phyloP scores from a whole-genome alignment of 2,888 invertebrate genomes.

The Chloroclysta siterata region DNA sequence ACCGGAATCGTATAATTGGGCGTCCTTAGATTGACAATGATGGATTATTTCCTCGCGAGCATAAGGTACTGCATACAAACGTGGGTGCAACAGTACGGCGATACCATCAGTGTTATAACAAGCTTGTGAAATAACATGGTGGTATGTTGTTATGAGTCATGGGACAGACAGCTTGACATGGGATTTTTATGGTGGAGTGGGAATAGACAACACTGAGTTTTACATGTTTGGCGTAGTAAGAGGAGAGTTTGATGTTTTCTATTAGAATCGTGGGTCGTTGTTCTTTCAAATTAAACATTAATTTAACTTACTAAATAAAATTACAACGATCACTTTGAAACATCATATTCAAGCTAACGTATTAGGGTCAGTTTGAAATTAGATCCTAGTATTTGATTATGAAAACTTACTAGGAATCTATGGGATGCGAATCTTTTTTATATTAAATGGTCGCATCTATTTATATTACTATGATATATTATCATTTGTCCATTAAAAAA shows the following conservation, averaged over 20 bases:
- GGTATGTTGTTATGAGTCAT: slow-evolving; percentile 52
- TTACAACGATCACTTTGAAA: background rate
- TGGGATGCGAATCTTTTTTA: too few species aligned
- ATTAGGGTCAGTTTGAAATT: too few species aligned
- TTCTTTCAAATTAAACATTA: background rate
- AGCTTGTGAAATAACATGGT: slow-evolving; percentile 58
- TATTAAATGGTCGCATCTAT: too few species aligned
- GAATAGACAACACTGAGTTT: background rate
- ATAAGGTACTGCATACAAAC: slow-evolving; percentile 57
- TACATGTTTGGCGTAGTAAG: background rate
- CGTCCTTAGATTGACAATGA: slow-evolving; percentile 76
- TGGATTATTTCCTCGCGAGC: slow-evolving; percentile 69
- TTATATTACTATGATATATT: too few species aligned
- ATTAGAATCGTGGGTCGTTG: background rate
- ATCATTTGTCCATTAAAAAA: too few species aligned
- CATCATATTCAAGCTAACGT: too few species aligned
- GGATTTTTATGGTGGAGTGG: slow-evolving; percentile 7
- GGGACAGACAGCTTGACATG: slow-evolving; percentile 25
- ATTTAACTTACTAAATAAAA: too few species aligned
- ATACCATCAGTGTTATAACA: slow-evolving; percentile 65
- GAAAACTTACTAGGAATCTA: background rate
- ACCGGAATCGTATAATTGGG: slow-evolving; percentile 64
- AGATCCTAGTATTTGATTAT: background rate
- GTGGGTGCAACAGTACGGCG: slow-evolving; percentile 56
- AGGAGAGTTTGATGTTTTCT: background rate